phyloP scores from a whole-genome alignment of 2,113 vertebrate species.

The Polypterus senegalus region DNA sequence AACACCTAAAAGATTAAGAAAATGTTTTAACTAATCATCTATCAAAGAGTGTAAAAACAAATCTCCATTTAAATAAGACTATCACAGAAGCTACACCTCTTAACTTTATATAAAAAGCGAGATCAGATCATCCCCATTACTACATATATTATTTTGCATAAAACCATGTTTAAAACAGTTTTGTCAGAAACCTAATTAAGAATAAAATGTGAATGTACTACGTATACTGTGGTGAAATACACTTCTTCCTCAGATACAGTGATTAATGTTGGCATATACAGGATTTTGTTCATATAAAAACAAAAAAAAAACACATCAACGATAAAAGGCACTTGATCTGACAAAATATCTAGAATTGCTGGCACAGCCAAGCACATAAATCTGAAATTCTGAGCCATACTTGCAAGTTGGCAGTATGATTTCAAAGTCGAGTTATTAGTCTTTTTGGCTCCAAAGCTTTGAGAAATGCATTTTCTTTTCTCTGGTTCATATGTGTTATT shows the following conservation, averaged over 20 bases:
- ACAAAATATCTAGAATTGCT: conserved; percentile 48
- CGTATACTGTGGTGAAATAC: conserved; percentile 30
- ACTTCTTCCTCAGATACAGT: conserved; percentile 14
- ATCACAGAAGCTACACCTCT: conserved; percentile 36
- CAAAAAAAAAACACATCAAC: conserved; percentile 25
- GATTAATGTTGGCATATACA: conserved; percentile 21
- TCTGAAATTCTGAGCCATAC: conserved; percentile 27
- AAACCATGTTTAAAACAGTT: conserved; percentile 14
- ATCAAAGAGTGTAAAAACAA: conserved; percentile 44
- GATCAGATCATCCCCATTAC: conserved; percentile 39
- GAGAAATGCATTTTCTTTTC: conserved; percentile 30
- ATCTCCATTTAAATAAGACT: conserved; percentile 74
- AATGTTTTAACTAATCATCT: conserved; percentile 26
- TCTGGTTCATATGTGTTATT: conserved; percentile 53
- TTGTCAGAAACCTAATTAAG: conserved; percentile 47
- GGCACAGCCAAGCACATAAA: conserved; percentile 60
- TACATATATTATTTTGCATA: conserved; percentile 26
- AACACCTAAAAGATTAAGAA: background rate
- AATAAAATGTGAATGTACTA: conserved; percentile 54
- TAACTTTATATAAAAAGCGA: conserved; percentile 8
- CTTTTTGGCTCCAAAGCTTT: conserved; percentile 51
- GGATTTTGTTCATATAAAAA: conserved; percentile 29
- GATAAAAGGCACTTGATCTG: conserved; percentile 55
- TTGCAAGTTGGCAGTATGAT: conserved; percentile 12
- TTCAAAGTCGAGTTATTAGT: conserved; percentile 28